Evolutionary conservation across 2,797 vertebrate genomes (phyloP), one percentile per base, ranked within the genome.

Genomic region (Xerus rutilus): DNA sequence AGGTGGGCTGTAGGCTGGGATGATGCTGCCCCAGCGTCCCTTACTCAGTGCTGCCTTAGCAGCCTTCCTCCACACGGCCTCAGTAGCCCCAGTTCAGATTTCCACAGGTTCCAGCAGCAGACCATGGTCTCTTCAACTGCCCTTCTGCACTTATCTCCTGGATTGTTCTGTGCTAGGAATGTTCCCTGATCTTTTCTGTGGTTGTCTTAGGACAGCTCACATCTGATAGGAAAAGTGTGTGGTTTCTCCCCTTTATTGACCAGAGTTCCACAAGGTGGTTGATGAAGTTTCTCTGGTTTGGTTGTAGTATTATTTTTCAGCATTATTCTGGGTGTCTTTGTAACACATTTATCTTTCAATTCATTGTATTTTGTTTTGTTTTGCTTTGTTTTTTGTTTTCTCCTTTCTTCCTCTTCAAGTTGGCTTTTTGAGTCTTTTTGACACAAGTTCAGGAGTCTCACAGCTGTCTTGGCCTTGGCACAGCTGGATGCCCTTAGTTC

Each of bases 81-180:
- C 32, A 72, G 39, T 5, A 14, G 7, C 21, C 69, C 70, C 7
- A 25, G 15, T 10, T 10, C 35, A 43, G 28, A 39, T 77, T 77
- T 39, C 54, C 70, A 3, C 1, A 25, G 23, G 30, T 2, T 18
- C 49, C 20, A 14, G 77, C n/a, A 65, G 45, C 54, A 18, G 65
- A 39, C 12, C 12, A 12, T 21, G 18, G 54, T 20, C 54, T 47
- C 39, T 91, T 6, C 14, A 30, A 21, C 49, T 30, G 12, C 72
- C 52, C 52, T 52, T 39, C 15, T 0, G 0, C 32, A 30, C 13
- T 0, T 35, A 57, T 47, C 5, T 30, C 32, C 18, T 39, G 28
- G 30, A n/a, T 14, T 57, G 49, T 79, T 47, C 35, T 39, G 54
- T 64, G 86, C 64, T 21, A 45, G 11, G 62, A 32, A 70, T 12